Percentiles rank a stretch among this genome's conserved stretches.
phyloP scores from a whole-genome alignment of 2,888 invertebrate species.

The Scaptomyza cyrtandrae region DNA sequence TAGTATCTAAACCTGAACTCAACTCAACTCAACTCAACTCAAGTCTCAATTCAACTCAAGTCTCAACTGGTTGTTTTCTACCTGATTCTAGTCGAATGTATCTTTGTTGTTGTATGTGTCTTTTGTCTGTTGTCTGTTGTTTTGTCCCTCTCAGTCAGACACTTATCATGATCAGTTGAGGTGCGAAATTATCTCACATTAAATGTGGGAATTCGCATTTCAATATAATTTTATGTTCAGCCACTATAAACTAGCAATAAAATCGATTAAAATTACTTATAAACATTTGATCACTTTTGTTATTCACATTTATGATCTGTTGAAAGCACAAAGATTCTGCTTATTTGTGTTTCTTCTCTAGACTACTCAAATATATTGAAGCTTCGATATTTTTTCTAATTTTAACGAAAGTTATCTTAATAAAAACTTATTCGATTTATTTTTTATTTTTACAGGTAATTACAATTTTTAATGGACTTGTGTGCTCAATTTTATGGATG shows the following conservation, averaged over 20 bases:
- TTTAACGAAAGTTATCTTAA: no score
- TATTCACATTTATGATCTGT: no score
- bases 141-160: slow-evolving; percentile 27
- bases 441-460: slow-evolving; percentile 55
- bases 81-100: slow-evolving; percentile 32
- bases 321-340: no score
- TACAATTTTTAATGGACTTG: slow-evolving; percentile 6
- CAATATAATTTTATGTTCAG: slow-evolving; percentile 11
- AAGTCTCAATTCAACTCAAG: slow-evolving; percentile 23
- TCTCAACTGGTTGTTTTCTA: slow-evolving; percentile 41
- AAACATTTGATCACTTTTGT: no score
- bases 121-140: neutral
- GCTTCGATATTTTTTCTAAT: no score
- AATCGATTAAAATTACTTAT: no score
- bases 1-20: slow-evolving; percentile 37
- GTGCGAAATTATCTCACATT: slow-evolving; percentile 67
- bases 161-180: slow-evolving; percentile 53
- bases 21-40: slow-evolving; percentile 24
- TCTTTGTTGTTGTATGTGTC: slow-evolving; percentile 29
- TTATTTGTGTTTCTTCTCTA: no score
- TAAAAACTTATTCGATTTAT: neutral
- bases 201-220: slow-evolving; percentile 63
- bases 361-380: no score
- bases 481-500: slow-evolving; percentile 3
- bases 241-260: neutral